Percentiles rank a stretch among this genome's conserved stretches.
Evolutionary conservation across 1,140 invertebrate species (phyloP).

Genomic region (Papilio polytes): DNA sequence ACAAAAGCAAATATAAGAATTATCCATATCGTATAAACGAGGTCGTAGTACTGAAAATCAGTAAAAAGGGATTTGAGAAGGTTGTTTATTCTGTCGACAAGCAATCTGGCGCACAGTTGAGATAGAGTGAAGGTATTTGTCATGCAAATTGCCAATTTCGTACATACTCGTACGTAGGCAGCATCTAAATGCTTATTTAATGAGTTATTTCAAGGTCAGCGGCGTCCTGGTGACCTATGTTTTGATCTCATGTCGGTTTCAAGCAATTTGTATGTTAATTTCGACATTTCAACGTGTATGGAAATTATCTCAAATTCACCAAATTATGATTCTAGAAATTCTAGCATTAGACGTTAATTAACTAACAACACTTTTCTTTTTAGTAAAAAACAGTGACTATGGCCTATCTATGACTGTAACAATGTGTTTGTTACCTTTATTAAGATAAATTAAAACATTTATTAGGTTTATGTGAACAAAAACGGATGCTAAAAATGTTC

Average conservation of each 20-base stretch:
- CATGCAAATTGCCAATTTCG: slow-evolving; percentile 29
- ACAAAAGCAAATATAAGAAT: background rate
- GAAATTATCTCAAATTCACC: background rate
- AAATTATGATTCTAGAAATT: background rate
- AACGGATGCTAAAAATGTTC: background rate
- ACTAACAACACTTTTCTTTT: too few species aligned
- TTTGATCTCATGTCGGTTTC: background rate
- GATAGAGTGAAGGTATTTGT: slow-evolving; percentile 15
- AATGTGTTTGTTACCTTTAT: background rate
- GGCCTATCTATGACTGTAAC: background rate
- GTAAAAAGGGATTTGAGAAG: slow-evolving; percentile 17
- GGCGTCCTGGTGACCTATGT: background rate
- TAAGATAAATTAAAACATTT: background rate
- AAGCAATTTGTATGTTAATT: slow-evolving; percentile 14
- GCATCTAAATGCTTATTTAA: slow-evolving; percentile 22
- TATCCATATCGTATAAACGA: background rate
- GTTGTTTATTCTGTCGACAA: slow-evolving; percentile 3
- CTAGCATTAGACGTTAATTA: background rate
- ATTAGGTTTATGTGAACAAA: background rate
- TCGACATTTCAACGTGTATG: background rate
- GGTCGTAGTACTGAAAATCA: background rate
- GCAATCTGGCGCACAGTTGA: slow-evolving; percentile 8
- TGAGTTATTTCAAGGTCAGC: background rate
- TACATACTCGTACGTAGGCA: slow-evolving; percentile 1
- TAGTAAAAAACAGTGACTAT: background rate